Conservation (phyloP, 2,797 vertebrate species). For the Valencia hispanica region DNA sequence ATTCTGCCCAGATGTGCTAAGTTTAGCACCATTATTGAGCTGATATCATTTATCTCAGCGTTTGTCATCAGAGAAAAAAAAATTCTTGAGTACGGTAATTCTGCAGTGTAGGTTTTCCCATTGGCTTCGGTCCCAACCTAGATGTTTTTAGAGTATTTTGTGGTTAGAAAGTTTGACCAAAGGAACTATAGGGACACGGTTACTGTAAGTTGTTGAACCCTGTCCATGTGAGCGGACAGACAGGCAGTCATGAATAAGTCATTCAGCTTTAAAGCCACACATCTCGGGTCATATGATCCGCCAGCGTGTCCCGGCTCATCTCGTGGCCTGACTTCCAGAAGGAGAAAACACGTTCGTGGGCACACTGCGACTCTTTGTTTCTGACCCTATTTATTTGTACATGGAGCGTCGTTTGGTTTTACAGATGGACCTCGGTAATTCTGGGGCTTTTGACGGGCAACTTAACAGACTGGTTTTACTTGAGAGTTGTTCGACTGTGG, state of each 20-base stretch:
- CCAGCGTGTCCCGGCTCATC: slow-evolving; percentile 34
- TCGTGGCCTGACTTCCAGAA: slow-evolving; percentile 31
- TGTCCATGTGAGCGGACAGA: slow-evolving; percentile 33
- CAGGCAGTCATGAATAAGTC: slow-evolving; percentile 49
- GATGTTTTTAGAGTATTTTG: not conserved
- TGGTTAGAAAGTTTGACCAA: slow-evolving; percentile 10
- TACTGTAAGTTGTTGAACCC: not conserved
- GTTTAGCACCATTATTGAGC: not conserved
- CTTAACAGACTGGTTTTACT: slow-evolving; percentile 9
- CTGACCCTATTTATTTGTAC: slow-evolving; percentile 1
- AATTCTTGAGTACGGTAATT: not conserved
- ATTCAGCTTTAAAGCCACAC: slow-evolving; percentile 45
- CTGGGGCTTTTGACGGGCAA: not conserved
- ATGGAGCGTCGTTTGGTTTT: slow-evolving; percentile 7
- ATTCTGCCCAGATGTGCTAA: not conserved
- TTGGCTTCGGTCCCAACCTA: not conserved
- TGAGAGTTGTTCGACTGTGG: slow-evolving; percentile 10
- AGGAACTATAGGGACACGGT: not conserved
- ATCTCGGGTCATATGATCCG: slow-evolving; percentile 61
- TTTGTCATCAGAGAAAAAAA: not conserved
- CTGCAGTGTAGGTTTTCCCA: not conserved
- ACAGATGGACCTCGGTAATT: not conserved
- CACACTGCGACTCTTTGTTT: slow-evolving; percentile 59
- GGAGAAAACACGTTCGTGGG: slow-evolving; percentile 8
- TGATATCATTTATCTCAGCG: not conserved